Percentiles rank a stretch among this genome's conserved stretches.
Conservation (phyloP, 2,113 vertebrate species). For the Cyrtonyx montezumae region DNA sequence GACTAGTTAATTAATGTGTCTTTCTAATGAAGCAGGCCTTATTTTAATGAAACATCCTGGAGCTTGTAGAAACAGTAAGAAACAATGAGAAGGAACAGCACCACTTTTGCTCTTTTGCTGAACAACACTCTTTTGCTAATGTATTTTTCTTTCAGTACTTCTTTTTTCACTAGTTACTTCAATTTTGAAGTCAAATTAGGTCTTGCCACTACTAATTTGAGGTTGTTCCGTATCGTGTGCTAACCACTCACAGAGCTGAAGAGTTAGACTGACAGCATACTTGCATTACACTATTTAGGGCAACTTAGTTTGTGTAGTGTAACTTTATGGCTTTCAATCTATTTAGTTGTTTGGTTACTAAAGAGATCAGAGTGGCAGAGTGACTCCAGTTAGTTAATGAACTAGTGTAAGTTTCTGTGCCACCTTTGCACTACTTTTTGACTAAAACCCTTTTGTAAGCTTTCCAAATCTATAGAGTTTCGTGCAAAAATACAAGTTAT, state of each 20-base stretch:
- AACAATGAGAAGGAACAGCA: neutral
- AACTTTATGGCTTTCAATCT: neutral
- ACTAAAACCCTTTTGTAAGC: neutral
- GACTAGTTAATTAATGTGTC: neutral
- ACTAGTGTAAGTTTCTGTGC: neutral
- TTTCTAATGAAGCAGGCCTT: neutral
- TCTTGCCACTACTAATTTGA: neutral
- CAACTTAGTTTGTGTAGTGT: neutral
- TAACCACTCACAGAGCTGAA: neutral
- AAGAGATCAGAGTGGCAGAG: neutral
- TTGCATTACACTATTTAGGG: neutral
- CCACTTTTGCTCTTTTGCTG: too few species aligned
- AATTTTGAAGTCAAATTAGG: neutral
- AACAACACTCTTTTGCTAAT: neutral
- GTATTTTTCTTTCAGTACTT: neutral
- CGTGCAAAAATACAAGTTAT: neutral
- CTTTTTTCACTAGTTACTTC: neutral
- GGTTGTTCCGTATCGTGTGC: rapidly evolving
- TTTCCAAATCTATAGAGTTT: neutral
- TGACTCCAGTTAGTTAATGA: neutral
- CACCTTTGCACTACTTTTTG: neutral
- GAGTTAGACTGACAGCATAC: neutral
- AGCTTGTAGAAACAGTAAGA: rapidly evolving
- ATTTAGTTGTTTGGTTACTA: neutral
- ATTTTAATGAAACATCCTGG: neutral